phyloP scores from a whole-genome alignment of 1,140 invertebrate species.

The Lepidostoma basale region DNA sequence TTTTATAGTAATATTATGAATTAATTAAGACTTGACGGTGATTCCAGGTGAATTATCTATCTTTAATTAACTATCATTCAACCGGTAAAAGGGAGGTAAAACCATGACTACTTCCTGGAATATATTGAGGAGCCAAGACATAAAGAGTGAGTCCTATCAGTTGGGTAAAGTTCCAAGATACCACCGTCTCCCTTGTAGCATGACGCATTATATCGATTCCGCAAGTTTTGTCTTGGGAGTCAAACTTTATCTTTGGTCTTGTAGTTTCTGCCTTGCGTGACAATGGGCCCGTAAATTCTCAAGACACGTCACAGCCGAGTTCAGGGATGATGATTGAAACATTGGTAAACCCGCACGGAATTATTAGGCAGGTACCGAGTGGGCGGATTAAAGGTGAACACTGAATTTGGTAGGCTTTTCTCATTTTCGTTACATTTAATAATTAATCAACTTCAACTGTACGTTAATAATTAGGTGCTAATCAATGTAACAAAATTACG shows the following conservation, averaged over 20 bases:
- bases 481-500: too few species aligned
- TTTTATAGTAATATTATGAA: too few species aligned
- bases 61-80: conserved; percentile 1
- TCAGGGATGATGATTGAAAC: background rate
- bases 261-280: background rate
- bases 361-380: too few species aligned
- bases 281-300: background rate
- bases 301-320: background rate
- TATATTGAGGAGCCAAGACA: background rate
- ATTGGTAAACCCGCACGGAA: background rate
- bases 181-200: background rate
- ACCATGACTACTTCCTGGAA: too few species aligned
- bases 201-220: conserved; percentile 9
- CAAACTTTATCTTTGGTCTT: background rate
- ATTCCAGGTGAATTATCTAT: too few species aligned
- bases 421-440: too few species aligned
- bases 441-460: too few species aligned
- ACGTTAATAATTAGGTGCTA: too few species aligned
- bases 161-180: background rate
- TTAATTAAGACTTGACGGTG: too few species aligned
- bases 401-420: too few species aligned
- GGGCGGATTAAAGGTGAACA: too few species aligned
- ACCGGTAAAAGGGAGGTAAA: background rate
- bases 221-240: background rate
- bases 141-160: background rate